Base-by-base conservation (phyloP, 2,113 vertebrate genomes). In the Lepus timidus region DNA sequence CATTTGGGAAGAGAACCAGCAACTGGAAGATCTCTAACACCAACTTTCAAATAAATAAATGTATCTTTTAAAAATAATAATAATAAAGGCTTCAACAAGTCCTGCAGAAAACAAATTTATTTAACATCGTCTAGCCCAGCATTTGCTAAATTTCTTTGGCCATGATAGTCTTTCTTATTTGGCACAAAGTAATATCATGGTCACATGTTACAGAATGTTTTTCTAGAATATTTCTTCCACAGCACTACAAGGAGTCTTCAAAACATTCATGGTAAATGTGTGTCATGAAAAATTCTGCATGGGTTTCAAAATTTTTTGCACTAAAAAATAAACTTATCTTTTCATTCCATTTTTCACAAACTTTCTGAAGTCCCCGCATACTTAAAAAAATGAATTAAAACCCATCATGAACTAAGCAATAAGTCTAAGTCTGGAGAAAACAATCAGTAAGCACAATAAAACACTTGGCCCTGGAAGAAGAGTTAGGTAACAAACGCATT, bases 91-190 rank as follows among this genome's bases (percentile, higher is more conserved):
- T n/a, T 55, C 58, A 65, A 86, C 22, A 86, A 49, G 31, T 55
- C 36, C 27, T 92, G 17, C 22, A 51, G 75, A 83, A 88, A 83
- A 67, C 1, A 44, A 84, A 65, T 85, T n/a, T 61, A 17, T 49
- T 81, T 20, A 58, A 62, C 17, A 14, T 27, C 52, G 44, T 70
- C 25, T 85, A 58, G 65, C 8, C 16, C 19, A 86, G 27, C 8
- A 62, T 27, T 94, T 86, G 71, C 51, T 70, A 58, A 87, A 39
- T 3, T 90, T 78, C 86, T 76, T 36, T 84, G 78, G 75, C 61
- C 22, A n/a, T 62, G 36, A 51, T 3, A 74, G 36, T 95, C 49
- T 78, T 52, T 88, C n/a, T 65, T 16, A 82, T 27, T 80, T 36
- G 36, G 44, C 55, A 67, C 9, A 39, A 61, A 36, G 31, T 44